Evolutionary conservation across 2,113 vertebrate genomes (phyloP).

Genomic region (Orthonyx spaldingii): DNA sequence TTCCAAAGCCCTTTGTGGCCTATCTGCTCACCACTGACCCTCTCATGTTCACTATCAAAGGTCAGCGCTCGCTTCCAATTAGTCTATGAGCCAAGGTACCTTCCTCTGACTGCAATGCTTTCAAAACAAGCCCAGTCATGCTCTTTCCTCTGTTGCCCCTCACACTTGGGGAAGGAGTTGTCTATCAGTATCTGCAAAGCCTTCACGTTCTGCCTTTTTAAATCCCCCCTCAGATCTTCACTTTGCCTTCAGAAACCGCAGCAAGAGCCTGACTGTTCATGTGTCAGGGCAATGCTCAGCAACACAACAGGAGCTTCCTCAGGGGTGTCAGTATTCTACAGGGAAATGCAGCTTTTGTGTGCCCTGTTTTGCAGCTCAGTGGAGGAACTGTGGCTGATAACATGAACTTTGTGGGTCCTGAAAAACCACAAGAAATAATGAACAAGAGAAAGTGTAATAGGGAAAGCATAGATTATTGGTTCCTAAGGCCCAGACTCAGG

Average conservation of each 20-base stretch:
- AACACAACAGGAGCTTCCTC: not conserved
- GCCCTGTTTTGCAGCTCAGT: not conserved
- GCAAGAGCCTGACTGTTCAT: not conserved
- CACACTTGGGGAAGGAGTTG: not conserved
- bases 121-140: conserved; percentile 28
- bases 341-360: not conserved
- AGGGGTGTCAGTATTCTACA: not conserved
- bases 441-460: not conserved
- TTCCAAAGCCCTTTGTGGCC: conserved; percentile 48
- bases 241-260: not conserved
- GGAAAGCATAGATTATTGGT: not conserved
- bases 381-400: not conserved
- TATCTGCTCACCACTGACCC: conserved; percentile 33
- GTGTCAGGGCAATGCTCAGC: not conserved
- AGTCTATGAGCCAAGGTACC: conserved; percentile 12
- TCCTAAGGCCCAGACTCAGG: not conserved
- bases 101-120: conserved; percentile 11
- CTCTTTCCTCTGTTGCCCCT: conserved; percentile 21
- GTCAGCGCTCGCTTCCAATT: conserved; percentile 50
- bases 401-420: not conserved
- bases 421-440: not conserved
- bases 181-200: conserved; percentile 14
- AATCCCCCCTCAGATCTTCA: not conserved
- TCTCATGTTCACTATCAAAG: conserved; percentile 53
- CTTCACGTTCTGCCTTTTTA: not conserved